Percentiles rank a stretch among this genome's conserved stretches.
These are phyloP conservation scores for Drosophila ananassae DNA, from an alignment of 1,140 invertebrate genomes.

Conservation along the genomic window DNA sequence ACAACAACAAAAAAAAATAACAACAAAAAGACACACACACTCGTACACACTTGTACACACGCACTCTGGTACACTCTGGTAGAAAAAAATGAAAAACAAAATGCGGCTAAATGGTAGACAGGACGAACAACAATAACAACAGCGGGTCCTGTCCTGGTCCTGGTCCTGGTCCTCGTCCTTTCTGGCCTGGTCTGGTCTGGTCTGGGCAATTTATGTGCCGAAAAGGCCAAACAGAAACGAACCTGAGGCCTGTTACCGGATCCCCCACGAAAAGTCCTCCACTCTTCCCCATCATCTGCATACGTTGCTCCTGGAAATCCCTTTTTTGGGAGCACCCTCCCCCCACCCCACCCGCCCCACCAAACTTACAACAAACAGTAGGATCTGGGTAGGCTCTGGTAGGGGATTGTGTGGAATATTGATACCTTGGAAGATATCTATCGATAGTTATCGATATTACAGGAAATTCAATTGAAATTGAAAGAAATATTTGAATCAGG, in stretches of 20 bases:
- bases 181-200: constrained; percentile 21
- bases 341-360: too few relatives aligned
- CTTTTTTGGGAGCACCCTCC: neutral
- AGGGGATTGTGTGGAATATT: neutral
- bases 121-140: constrained; percentile 45
- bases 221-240: constrained; percentile 56
- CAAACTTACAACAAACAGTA: constrained; percentile 3
- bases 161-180: constrained; percentile 2
- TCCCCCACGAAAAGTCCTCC: constrained; percentile 9
- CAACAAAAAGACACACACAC: constrained; percentile 26
- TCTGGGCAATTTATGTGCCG: constrained; percentile 61
- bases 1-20: neutral
- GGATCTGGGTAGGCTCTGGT: neutral
- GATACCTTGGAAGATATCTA: neutral
- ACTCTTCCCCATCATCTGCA: neutral
- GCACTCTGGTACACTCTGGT: constrained; percentile 1
- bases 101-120: constrained; percentile 75
- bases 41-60: constrained; percentile 3
- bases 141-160: constrained; percentile 11
- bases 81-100: constrained; percentile 44
- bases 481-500: too few relatives aligned
- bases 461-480: too few relatives aligned
- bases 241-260: constrained; percentile 39
- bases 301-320: neutral
- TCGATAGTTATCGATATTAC: too few relatives aligned